A percentile compares a stretch with the other conserved stretches of the same genome.
phyloP scores from a whole-genome alignment of 2,888 invertebrate species.

The Drosophila seclusa region DNA sequence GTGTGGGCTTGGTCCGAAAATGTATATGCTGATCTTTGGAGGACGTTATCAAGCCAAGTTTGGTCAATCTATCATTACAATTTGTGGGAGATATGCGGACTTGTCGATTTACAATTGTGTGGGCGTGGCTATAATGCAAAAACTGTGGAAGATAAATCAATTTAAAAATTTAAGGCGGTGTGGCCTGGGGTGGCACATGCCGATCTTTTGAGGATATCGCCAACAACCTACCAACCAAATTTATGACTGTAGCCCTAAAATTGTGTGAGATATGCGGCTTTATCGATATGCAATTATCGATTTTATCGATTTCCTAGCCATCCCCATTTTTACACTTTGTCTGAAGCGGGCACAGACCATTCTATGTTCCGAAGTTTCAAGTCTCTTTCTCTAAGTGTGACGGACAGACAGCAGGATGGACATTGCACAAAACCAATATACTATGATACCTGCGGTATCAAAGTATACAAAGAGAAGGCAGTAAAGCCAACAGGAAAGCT shows the following conservation, averaged over 20 bases:
- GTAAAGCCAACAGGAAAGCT: constrained; percentile 33
- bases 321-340: background rate
- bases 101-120: no score
- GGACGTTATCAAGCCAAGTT: no score
- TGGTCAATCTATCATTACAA: no score
- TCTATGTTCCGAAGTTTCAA: background rate
- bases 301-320: background rate
- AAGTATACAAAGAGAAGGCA: constrained; percentile 1
- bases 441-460: no score
- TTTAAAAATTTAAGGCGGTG: no score
- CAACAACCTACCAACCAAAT: background rate
- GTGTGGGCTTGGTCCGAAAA: background rate
- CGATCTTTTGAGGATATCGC: background rate
- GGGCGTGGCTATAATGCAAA: no score
- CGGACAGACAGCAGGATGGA: no score
- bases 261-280: background rate
- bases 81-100: background rate
- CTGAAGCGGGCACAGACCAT: background rate
- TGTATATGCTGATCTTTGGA: no score
- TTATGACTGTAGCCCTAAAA: background rate
- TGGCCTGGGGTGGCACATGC: no score
- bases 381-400: background rate
- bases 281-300: background rate
- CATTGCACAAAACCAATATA: no score
- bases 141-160: no score